A percentile compares a stretch with the other conserved stretches of the same genome.
Conservation (phyloP, 2,113 vertebrate species). For the Protobothrops mucrosquamatus region DNA sequence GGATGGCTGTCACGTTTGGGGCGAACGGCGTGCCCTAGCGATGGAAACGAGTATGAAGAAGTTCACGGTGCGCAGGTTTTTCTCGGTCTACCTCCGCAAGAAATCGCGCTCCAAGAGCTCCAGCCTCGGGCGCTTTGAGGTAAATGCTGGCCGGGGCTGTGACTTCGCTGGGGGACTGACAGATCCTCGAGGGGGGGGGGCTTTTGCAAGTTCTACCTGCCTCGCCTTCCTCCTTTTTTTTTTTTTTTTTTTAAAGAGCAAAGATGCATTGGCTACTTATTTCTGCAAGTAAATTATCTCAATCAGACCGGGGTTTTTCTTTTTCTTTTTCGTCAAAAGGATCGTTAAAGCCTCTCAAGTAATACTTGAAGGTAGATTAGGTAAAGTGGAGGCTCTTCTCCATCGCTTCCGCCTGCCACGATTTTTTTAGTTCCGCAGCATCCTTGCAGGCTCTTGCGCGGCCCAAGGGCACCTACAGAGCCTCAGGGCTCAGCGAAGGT, state of each 20-base stretch:
- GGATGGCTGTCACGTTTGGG: constrained; percentile 34
- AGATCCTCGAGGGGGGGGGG: neutral
- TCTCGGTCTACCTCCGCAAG: constrained; percentile 84
- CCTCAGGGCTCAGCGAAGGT: neutral
- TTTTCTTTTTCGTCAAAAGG: neutral
- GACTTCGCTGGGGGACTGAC: neutral
- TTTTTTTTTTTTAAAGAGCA: too few relatives aligned
- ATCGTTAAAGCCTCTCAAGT: neutral
- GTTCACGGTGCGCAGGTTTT: constrained; percentile 87
- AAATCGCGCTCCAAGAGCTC: constrained; percentile 85
- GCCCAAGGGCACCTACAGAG: neutral
- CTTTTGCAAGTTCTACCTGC: too few relatives aligned
- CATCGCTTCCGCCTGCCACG: neutral
- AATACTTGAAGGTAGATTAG: neutral
- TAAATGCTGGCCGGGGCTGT: constrained; percentile 46
- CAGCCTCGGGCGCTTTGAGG: constrained; percentile 80
- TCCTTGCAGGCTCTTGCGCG: neutral
- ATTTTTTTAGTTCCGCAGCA: neutral
- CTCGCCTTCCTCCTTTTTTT: too few relatives aligned
- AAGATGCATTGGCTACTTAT: too few relatives aligned
- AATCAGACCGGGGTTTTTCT: too few relatives aligned
- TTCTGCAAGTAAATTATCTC: too few relatives aligned
- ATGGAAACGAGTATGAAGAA: constrained; percentile 86
- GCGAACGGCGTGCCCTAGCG: constrained; percentile 59
- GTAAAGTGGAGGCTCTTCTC: neutral